A percentile compares a stretch with the other conserved stretches of the same genome.
These are phyloP conservation scores for Drosophila varians DNA, from an alignment of 1,140 invertebrate species.

Conservation along the genomic window DNA sequence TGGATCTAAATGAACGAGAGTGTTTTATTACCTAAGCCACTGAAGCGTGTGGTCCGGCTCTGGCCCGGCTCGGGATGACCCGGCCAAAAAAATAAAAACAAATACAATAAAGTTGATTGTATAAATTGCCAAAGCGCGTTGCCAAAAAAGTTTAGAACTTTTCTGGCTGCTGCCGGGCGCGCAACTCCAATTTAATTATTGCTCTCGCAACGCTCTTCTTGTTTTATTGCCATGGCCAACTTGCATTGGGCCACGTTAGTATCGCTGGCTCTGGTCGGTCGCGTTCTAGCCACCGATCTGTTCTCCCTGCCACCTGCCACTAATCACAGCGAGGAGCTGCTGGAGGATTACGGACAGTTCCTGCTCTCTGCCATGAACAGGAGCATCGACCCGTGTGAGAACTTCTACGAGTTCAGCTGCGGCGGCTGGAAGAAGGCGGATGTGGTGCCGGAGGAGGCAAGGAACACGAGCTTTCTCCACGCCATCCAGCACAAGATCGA, in stretches of 20 bases:
- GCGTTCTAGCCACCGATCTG: conserved; percentile 28
- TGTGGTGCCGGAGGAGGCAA: conserved; percentile 79
- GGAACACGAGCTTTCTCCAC: conserved; percentile 61
- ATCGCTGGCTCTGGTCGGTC: conserved; percentile 1
- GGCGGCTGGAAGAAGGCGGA: conserved; percentile 85
- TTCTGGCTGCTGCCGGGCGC: conserved; percentile 41
- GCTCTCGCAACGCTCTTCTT: conserved; percentile 3
- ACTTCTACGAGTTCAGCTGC: conserved; percentile 89
- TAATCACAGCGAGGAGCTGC: conserved; percentile 59
- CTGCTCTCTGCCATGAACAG: conserved; percentile 65
- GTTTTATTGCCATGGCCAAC: conserved; percentile 29
- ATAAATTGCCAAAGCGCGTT: conserved; percentile 61
- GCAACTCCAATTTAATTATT: conserved; percentile 27
- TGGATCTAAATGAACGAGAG: background rate
- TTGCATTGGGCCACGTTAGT: conserved; percentile 58
- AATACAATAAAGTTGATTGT: conserved; percentile 11
- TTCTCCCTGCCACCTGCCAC: conserved; percentile 38
- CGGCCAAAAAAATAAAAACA: background rate
- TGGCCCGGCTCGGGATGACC: too few relatives aligned
- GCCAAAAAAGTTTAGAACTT: conserved; percentile 73
- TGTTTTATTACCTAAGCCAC: conserved; percentile 45
- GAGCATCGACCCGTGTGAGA: conserved; percentile 88
- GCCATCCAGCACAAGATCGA: conserved; percentile 70
- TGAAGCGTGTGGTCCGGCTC: conserved; percentile 65
- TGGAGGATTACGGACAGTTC: conserved; percentile 62